These are phyloP conservation scores for Psammodynastes pulverulentus DNA, from an alignment of 2,113 vertebrate genomes.

Conservation along the genomic window DNA sequence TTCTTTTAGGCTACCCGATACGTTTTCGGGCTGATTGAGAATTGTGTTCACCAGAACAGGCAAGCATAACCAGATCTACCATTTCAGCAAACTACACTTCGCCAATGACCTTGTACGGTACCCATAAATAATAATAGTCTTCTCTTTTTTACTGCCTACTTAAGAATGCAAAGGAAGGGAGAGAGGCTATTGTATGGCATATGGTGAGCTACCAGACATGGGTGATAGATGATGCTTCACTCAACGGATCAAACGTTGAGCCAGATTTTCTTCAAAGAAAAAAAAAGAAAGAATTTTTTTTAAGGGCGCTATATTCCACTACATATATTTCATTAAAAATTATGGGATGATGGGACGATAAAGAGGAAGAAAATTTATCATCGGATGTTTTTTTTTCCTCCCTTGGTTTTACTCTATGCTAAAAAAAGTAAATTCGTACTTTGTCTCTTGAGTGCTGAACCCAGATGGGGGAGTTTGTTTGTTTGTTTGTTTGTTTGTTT, in stretches of 20 bases:
- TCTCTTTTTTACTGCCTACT: neutral
- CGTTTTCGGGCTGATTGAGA: neutral
- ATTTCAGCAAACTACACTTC: neutral
- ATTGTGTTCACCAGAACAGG: neutral
- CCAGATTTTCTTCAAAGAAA: neutral
- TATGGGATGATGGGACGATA: neutral
- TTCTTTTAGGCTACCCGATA: neutral
- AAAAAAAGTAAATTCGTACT: too few relatives aligned
- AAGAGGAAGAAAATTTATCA: too few relatives aligned
- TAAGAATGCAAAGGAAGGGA: neutral
- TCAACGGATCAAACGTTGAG: neutral
- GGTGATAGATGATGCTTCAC: neutral
- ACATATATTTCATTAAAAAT: neutral
- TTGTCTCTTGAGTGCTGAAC: too few relatives aligned
- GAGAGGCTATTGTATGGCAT: neutral
- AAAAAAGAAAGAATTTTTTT: neutral
- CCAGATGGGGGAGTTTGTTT: too few relatives aligned
- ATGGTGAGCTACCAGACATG: neutral
- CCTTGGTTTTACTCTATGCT: too few relatives aligned
- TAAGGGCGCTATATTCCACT: neutral
- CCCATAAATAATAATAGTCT: neutral
- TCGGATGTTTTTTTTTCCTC: too few relatives aligned
- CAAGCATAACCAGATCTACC: neutral
- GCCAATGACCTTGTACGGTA: too few relatives aligned
- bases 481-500: too few relatives aligned